Conservation (phyloP, 2,113 vertebrate genomes). For the Pantherophis guttatus region DNA sequence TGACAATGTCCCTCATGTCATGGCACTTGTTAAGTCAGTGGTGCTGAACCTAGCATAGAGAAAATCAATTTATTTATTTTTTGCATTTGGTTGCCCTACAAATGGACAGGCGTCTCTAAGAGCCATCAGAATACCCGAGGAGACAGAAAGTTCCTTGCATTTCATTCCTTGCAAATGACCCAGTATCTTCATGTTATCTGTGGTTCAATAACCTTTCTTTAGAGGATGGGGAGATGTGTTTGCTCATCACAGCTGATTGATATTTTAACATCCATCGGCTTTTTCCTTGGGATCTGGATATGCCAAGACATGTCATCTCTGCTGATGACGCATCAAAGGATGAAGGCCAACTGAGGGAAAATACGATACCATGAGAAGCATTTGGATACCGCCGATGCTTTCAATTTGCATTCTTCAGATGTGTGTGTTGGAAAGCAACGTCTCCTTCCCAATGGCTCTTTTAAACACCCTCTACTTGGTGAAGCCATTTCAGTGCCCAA, state of each 20-base stretch:
- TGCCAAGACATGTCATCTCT: conserved; percentile 56
- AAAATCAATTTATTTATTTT: conserved; percentile 62
- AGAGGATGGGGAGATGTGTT: conserved; percentile 55
- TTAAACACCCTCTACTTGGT: not conserved
- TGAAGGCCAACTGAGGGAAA: conserved; percentile 22
- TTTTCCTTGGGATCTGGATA: conserved; percentile 56
- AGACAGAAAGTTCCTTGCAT: conserved; percentile 51
- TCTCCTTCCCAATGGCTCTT: not conserved
- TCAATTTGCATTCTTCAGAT: conserved; percentile 21
- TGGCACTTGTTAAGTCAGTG: conserved; percentile 53
- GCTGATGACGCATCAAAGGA: conserved; percentile 60
- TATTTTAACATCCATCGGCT: conserved; percentile 65
- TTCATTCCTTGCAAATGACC: conserved; percentile 61
- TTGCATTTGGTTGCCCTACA: conserved; percentile 59
- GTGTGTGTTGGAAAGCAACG: not conserved
- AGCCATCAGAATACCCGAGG: not conserved
- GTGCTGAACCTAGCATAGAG: conserved; percentile 53
- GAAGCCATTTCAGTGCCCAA: not conserved
- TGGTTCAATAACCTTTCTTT: conserved; percentile 61
- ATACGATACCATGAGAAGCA: not conserved
- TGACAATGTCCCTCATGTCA: conserved; percentile 63
- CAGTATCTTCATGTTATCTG: conserved; percentile 60
- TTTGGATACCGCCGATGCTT: not conserved
- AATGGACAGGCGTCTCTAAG: conserved; percentile 35
- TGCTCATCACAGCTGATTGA: conserved; percentile 63